Evolutionary conservation across 2,113 vertebrate genomes (phyloP).

Genomic region (Chionodraco myersi): DNA sequence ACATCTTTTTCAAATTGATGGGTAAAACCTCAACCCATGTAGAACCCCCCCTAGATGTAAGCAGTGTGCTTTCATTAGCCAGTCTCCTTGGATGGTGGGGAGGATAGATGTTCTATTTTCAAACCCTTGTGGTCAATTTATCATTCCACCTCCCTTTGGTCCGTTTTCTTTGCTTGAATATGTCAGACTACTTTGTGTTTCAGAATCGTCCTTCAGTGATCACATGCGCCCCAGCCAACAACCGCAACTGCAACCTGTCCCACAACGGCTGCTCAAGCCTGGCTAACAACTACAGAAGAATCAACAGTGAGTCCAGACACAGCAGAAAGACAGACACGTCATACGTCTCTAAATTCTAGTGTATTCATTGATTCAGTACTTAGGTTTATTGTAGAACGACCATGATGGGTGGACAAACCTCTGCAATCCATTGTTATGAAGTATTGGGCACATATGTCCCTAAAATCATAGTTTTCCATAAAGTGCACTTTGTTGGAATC

Average conservation of each 20-base stretch:
- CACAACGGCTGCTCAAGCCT: constrained; percentile 90
- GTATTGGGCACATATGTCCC: neutral
- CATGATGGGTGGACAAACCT: neutral
- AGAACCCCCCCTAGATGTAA: constrained; percentile 12
- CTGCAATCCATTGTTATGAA: neutral
- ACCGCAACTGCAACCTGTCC: constrained; percentile 96
- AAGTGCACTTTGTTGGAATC: constrained; percentile 2
- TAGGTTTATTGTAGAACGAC: neutral
- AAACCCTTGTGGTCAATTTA: constrained; percentile 31
- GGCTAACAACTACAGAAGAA: constrained; percentile 88
- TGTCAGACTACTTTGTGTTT: constrained; percentile 19
- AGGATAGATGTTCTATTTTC: constrained; percentile 29
- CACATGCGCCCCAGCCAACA: constrained; percentile 94
- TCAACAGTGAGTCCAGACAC: constrained; percentile 87
- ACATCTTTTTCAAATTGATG: constrained; percentile 16
- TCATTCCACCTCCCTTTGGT: constrained; percentile 4
- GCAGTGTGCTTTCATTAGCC: constrained; percentile 28
- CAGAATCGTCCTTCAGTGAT: constrained; percentile 99
- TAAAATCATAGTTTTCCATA: neutral
- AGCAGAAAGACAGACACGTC: neutral
- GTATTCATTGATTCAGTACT: neutral
- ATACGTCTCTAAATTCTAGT: neutral
- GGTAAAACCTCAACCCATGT: constrained; percentile 25
- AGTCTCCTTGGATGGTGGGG: constrained; percentile 1
- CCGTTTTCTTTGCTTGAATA: neutral